Evolutionary conservation across 2,888 invertebrate genomes (phyloP), one percentile per base, ranked within the genome.

Genomic region (Lithophane ornitopus): DNA sequence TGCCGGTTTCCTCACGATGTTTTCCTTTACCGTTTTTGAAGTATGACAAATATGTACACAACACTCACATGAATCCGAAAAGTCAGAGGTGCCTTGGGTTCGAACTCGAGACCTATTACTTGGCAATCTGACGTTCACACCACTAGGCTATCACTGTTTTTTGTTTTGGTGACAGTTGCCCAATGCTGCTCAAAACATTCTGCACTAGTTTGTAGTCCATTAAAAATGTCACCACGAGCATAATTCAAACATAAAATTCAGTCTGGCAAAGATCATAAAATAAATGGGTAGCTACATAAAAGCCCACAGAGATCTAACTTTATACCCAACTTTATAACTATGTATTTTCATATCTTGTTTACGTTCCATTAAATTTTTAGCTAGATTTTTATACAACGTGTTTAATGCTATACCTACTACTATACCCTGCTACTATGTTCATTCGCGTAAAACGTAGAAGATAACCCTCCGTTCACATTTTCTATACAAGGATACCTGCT

Each of bases 301-400:
- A 67, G 56, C 44, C 8, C 26, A 62, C 26, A 62, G 49, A 71
- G 67, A 59, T 70, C 2, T 41, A 26, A 56, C 26, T 73, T 70
- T 74, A 44, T 52, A 65, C 61, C 34, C 16, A 16, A 56, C 14
- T 28, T 26, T 58, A 16, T 28, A 68, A 79, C 44, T 63, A 58
- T 63, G 49, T 70, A 79, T 70, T 76, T 82, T 68, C 68, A 70
- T 79, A 68, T 67, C 69, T 67, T 70, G 73, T 82, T 82, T 70
- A 73, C 52, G 44, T 70, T 68, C 61, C 56, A 74, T 79, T 52
- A 80, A n/a, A 52, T 58, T 68, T 79, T 68, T 26, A 34, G 56
- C n/a, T 58, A 56, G 28, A 44, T 52, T 77, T 70, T 63, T 54
- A 34, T 59, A 19, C 46, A 41, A 41, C 46, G 22, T 54, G 14